Evolutionary conservation across 2,888 invertebrate genomes (phyloP).

Genomic region (Drosophila ezoana): DNA sequence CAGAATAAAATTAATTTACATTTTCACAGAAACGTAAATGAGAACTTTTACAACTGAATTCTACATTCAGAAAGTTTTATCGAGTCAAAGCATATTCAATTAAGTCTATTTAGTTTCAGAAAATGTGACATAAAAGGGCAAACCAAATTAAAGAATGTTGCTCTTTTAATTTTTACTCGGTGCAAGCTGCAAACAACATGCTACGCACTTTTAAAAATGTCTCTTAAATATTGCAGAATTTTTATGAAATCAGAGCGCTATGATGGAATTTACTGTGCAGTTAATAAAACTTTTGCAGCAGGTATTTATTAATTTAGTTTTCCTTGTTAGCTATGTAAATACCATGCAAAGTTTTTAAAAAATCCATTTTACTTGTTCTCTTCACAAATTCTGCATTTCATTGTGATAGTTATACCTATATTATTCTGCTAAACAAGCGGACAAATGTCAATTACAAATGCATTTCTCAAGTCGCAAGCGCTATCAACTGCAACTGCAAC

Average conservation of each 20-base stretch:
- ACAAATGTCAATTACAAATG: constrained; percentile 47
- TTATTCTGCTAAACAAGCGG: constrained; percentile 6
- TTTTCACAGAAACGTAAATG: constrained; percentile 27
- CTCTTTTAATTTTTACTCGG: too few relatives aligned
- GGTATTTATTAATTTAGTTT: too few relatives aligned
- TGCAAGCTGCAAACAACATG: too few relatives aligned
- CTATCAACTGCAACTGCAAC: constrained; percentile 28
- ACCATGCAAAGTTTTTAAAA: not conserved
- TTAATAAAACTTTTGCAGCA: too few relatives aligned
- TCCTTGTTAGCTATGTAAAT: not conserved
- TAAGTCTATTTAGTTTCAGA: too few relatives aligned
- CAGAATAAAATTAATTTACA: constrained; percentile 5
- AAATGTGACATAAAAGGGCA: too few relatives aligned
- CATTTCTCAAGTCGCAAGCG: not conserved
- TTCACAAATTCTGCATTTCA: not conserved
- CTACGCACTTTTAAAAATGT: too few relatives aligned
- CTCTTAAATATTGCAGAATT: not conserved
- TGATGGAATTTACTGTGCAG: too few relatives aligned
- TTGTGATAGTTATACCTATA: not conserved
- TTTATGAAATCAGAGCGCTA: too few relatives aligned
- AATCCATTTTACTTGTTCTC: not conserved
- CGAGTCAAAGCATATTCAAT: not conserved
- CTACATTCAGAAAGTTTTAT: constrained; percentile 2
- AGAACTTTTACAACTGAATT: constrained; percentile 14
- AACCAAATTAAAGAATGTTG: too few relatives aligned